These are phyloP conservation scores for Pseudococcus jackbeardsleyi DNA, from an alignment of 2,888 invertebrate genomes.

Conservation along the genomic window DNA sequence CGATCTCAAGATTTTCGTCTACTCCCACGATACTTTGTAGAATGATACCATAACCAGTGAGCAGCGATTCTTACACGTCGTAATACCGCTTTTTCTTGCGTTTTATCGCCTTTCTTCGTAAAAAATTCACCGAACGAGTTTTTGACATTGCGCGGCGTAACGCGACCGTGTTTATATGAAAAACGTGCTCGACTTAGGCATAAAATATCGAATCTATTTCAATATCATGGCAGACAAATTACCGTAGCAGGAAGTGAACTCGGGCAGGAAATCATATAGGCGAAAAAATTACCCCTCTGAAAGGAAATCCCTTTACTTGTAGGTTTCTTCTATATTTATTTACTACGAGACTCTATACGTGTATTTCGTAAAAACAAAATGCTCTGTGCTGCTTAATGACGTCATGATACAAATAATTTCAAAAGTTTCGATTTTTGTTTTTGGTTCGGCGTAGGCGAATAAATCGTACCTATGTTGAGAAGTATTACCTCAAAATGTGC, in stretches of 20 bases:
- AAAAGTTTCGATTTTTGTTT: not conserved
- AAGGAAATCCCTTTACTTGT: not conserved
- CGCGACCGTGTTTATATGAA: constrained; percentile 16
- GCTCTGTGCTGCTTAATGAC: not conserved
- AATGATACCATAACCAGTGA: not conserved
- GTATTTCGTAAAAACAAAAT: not conserved
- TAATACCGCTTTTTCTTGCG: not conserved
- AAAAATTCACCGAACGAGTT: not conserved
- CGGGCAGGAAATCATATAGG: constrained; percentile 21
- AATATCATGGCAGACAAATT: constrained; percentile 34
- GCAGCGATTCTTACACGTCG: constrained; percentile 2
- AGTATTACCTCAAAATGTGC: not conserved
- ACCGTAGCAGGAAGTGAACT: not conserved
- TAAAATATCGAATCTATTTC: constrained; percentile 42
- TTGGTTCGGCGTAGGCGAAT: not conserved
- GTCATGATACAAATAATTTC: not conserved
- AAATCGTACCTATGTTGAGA: not conserved
- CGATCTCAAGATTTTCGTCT: not conserved
- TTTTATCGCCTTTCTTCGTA: constrained; percentile 27
- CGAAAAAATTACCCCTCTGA: not conserved
- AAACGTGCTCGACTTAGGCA: constrained; percentile 46
- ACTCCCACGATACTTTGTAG: not conserved
- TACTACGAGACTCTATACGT: not conserved
- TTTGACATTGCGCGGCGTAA: constrained; percentile 3
- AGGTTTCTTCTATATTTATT: not conserved